Evolutionary conservation across 2,113 vertebrate species (phyloP).

Genomic region (Lycaon pictus): DNA sequence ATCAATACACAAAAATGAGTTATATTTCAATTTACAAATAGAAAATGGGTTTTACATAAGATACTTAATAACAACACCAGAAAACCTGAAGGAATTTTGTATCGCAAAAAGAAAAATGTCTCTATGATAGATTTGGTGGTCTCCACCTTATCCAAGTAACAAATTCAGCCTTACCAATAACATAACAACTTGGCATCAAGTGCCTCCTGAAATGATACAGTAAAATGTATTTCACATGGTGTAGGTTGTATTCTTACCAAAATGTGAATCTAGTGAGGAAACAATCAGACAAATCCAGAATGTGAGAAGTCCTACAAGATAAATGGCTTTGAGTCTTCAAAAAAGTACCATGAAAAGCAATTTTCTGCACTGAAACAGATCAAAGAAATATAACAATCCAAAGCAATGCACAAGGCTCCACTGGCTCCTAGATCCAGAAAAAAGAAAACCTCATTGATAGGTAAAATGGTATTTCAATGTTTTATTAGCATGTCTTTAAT

Average conservation of each 20-base stretch:
- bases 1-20: not conserved
- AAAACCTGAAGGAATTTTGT: not conserved
- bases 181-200: not conserved
- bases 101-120: not conserved
- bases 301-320: not conserved
- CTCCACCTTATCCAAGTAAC: not conserved
- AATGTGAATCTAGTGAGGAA: not conserved
- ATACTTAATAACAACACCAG: not conserved
- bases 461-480: not conserved
- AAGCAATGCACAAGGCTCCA: not conserved
- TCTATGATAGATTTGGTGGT: not conserved
- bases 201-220: not conserved
- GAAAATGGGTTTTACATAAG: slow-evolving; percentile 19
- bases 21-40: slow-evolving; percentile 9
- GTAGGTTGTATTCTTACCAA: not conserved
- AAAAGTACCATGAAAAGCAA: slow-evolving; percentile 2
- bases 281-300: not conserved
- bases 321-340: not conserved
- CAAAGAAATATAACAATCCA: not conserved
- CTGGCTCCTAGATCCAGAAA: not conserved
- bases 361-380: not conserved
- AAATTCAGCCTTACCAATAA: not conserved
- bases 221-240: not conserved
- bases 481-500: not conserved
- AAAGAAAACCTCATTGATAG: not conserved